Percentiles rank a stretch among this genome's conserved stretches.
Conservation (phyloP, 2,888 invertebrate genomes). For the Carabus problematicus region DNA sequence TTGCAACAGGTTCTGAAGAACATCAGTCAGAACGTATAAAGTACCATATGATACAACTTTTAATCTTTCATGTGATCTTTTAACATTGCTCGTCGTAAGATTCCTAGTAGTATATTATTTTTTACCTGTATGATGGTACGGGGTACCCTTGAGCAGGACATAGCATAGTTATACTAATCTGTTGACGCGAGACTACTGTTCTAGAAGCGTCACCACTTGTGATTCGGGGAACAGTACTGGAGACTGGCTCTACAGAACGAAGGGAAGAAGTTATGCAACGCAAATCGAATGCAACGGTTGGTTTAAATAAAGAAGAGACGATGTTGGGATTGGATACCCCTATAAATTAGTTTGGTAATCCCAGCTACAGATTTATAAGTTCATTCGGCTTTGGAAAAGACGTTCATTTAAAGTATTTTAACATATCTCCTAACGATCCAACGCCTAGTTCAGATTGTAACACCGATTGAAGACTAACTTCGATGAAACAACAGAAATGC, state of each 20-base stretch:
- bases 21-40: background rate
- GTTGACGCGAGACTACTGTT: conserved; percentile 47
- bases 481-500: too few species aligned
- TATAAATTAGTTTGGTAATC: background rate
- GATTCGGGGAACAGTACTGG: conserved; percentile 61
- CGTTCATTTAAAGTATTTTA: too few species aligned
- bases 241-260: conserved; percentile 62
- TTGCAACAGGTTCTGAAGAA: conserved; percentile 64
- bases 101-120: background rate
- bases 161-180: conserved; percentile 60
- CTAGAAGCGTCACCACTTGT: conserved; percentile 39
- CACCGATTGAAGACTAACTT: too few species aligned
- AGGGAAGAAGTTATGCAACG: background rate
- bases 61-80: background rate
- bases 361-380: background rate
- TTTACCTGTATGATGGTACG: conserved; percentile 64
- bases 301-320: background rate
- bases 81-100: background rate
- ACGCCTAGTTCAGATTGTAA: too few species aligned
- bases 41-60: too few species aligned
- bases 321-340: conserved; percentile 2
- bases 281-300: too few species aligned
- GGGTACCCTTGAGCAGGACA: conserved; percentile 71
- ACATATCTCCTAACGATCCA: too few species aligned
- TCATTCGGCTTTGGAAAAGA: too few species aligned